A percentile compares a stretch with the other conserved stretches of the same genome.
Conservation (phyloP, 2,888 invertebrate genomes). For the Apotomis capreana region DNA sequence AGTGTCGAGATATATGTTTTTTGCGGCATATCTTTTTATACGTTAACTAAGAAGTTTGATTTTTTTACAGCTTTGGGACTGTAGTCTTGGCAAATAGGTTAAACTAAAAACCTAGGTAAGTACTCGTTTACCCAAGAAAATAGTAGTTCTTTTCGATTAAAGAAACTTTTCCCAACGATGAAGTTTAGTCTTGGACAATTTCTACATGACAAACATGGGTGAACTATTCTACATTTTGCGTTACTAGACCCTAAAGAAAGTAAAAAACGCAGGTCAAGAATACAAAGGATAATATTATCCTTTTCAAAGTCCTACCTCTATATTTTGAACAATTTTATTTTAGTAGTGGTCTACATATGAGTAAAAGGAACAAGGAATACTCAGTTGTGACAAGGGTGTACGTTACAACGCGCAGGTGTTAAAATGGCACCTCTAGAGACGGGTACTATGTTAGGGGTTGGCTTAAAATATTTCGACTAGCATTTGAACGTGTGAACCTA, state of each 20-base stretch:
- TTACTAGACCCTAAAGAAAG: background rate
- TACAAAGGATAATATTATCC: background rate
- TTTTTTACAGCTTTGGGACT: too few relatives aligned
- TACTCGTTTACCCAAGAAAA: too few relatives aligned
- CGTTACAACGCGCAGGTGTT: background rate
- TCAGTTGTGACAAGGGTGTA: conserved; percentile 16
- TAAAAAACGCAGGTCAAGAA: background rate
- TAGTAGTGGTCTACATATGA: background rate
- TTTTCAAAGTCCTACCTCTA: background rate
- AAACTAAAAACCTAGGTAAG: too few relatives aligned
- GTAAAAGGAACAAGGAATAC: conserved; percentile 13
- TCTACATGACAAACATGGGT: too few relatives aligned
- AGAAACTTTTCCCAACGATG: too few relatives aligned
- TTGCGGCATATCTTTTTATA: too few relatives aligned
- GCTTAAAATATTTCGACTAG: background rate
- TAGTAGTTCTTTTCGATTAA: too few relatives aligned
- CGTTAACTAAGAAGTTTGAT: too few relatives aligned
- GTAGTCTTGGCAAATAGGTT: too few relatives aligned
- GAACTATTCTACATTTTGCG: too few relatives aligned
- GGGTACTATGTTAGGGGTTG: background rate
- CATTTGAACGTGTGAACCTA: background rate
- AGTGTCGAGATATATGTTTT: too few relatives aligned
- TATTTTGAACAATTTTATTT: conserved; percentile 2
- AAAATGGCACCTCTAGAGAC: background rate
- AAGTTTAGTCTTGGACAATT: too few relatives aligned